Conservation (phyloP, 2,113 vertebrate genomes). For the Pteropus alecto region DNA sequence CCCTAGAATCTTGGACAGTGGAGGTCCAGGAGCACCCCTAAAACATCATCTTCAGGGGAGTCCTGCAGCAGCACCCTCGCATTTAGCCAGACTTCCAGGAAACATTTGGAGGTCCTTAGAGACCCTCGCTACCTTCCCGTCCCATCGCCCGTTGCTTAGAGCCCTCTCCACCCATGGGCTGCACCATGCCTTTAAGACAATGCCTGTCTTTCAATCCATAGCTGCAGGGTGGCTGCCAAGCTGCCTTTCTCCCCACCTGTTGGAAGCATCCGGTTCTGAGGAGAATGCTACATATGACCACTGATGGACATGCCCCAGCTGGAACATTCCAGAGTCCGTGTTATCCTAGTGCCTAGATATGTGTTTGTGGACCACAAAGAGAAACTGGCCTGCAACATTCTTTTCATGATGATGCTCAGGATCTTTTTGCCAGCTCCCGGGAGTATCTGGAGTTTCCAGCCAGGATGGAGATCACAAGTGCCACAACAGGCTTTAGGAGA, state of each 20-base stretch:
- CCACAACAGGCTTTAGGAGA: no score
- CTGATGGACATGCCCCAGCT: neutral
- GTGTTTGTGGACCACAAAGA: neutral
- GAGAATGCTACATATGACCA: neutral
- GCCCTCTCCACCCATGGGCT: neutral
- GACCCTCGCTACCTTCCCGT: accelerated
- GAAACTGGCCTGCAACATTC: neutral
- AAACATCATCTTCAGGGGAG: neutral
- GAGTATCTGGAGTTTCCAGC: neutral
- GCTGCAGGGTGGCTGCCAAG: neutral
- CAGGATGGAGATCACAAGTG: neutral
- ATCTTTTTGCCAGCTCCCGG: neutral
- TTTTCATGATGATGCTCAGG: accelerated
- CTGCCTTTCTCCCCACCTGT: neutral
- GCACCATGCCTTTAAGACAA: neutral
- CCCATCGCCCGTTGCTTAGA: neutral
- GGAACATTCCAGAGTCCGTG: neutral
- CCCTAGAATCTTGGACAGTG: neutral
- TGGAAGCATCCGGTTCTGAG: neutral
- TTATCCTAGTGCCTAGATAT: neutral
- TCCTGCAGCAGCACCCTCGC: neutral
- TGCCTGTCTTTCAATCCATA: accelerated
- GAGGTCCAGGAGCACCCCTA: neutral
- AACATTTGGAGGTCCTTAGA: neutral
- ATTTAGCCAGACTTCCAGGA: neutral